Conservation (phyloP, 1,140 invertebrate species). For the Lepidurus couesii region DNA sequence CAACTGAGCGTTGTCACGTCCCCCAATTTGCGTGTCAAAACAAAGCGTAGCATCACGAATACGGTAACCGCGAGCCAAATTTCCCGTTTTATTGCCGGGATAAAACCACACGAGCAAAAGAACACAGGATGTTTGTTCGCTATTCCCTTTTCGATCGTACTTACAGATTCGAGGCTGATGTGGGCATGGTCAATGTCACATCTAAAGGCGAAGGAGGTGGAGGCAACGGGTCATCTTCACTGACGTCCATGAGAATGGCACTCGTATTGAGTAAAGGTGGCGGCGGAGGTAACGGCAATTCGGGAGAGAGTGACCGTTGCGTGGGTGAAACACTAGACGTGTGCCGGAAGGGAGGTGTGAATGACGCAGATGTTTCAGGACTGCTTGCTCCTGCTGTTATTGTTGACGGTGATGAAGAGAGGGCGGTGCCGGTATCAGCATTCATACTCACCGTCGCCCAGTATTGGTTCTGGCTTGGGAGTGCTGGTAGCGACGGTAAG, state of each 20-base stretch:
- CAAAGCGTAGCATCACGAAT: background rate
- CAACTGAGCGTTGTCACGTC: background rate
- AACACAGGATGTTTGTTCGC: too few species aligned
- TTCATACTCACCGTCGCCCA: background rate
- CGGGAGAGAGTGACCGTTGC: constrained; percentile 47
- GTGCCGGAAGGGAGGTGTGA: background rate
- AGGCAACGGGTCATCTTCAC: constrained; percentile 64
- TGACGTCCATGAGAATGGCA: constrained; percentile 51
- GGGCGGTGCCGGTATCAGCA: background rate
- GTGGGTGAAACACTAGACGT: constrained; percentile 15
- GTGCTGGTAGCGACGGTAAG: background rate
- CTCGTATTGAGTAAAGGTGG: constrained; percentile 51
- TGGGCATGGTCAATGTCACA: constrained; percentile 9
- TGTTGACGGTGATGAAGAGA: background rate
- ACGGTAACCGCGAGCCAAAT: too few species aligned
- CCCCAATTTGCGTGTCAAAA: background rate
- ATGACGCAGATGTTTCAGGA: constrained; percentile 31
- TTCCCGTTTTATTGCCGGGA: too few species aligned
- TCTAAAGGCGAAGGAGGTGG: constrained; percentile 54
- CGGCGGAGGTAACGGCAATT: constrained; percentile 61
- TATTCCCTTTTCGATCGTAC: background rate
- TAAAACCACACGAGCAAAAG: too few species aligned
- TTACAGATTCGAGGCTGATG: background rate
- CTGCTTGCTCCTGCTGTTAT: constrained; percentile 8
- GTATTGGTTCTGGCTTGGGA: background rate